Base-by-base conservation (phyloP, 2,888 invertebrate species). In the Acronicta leporina region DNA sequence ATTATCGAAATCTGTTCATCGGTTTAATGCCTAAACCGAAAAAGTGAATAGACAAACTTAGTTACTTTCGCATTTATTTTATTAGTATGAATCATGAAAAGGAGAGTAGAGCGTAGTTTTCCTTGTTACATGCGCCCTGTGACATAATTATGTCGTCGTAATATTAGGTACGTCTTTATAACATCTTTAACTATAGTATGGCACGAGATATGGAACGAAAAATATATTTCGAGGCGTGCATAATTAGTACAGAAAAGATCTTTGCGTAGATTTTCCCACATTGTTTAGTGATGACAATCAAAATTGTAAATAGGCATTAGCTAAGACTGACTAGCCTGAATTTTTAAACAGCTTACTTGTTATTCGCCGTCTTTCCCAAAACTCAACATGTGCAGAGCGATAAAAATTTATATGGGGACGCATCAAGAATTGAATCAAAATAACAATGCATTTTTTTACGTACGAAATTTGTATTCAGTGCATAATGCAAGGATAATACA, bases 391-490 rank as follows among this genome's bases (percentile, higher is more conserved):
- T 78, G 79, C 73, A 74, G 74, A 76, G 69, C 70, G 61, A 42
- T 54, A 68, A 83, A 77, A 84, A 90, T 91, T 91, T 91, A 91
- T 88, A 79, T 76, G 82, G 75, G 75, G 82, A 85, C 87, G 86
- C 86, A 86, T 84, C 78, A 62, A 70, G 89, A 90, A 90, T 89
- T 79, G 84, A 91, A 81, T 88, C 91, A 86, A 82, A 82, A 79
- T 82, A 83, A 81, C 85, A 86, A 86, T 92, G 91, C 90, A 90
- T 89, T 89, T 83, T 82, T 86, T 85, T 83, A 82, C 68, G 73
- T 68, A 63, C 66, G 64, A 84, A 84, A 87, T 92, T 91, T 86
- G 92, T 92, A 92, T 92, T 91, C 92, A 83, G 75, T 81, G 84
- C 84, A 84, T 85, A 83, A 81, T 88, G 87, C 89, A 88, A 75